Base-by-base conservation (phyloP, 2,113 vertebrate genomes). In the Crotophaga sulcirostris region DNA sequence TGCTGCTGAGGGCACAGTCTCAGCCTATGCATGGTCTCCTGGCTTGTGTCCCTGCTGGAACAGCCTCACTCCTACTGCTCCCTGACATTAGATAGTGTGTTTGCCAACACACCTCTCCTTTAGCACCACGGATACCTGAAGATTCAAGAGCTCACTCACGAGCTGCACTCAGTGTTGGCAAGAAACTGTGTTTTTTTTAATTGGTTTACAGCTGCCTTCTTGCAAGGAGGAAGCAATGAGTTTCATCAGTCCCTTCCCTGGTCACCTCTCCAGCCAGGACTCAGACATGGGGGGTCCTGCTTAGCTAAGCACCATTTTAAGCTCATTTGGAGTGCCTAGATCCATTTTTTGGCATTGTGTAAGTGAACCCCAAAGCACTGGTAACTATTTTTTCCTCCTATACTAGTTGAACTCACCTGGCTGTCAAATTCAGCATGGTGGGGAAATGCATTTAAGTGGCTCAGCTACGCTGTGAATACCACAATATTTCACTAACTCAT, bases 121-220 rank as follows among this genome's bases (percentile, higher is more conserved):
- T 44, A 81, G 19, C 60, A 29, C 18, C 15, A 13, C 9, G 8
- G 54, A 17, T 33, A 29, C 17, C n/a, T 49, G 67, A 51, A 58
- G 23, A 73, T 11, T 19, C 42, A 33, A 60, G 34, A 76, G 17
- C 29, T 88, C 24, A 10, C 3, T 11, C 25, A 59, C 18, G 4
- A 1, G 0, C 18, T 75, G 52, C 38, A 23, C 34, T 49, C 55
- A 33, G 28, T 3, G 4, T 2, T 45, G 44, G 11, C 1, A 4
- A 42, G 47, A 59, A 55, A 17, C 4, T 52, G 26, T 1, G 6
- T 3, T 7, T n/a, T 70, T 17, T 25, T 14, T 14, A n/a, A 16
- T 1, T n/a, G 25, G 15, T 55, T 29, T 23, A 55, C 34, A 47
- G 25, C 16, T 82, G 38, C 25, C 49, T 70, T 28, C 36, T n/a